Percentiles rank a stretch among this genome's conserved stretches.
Evolutionary conservation across 2,797 vertebrate species (phyloP).

Genomic region (Crenichthys baileyi): DNA sequence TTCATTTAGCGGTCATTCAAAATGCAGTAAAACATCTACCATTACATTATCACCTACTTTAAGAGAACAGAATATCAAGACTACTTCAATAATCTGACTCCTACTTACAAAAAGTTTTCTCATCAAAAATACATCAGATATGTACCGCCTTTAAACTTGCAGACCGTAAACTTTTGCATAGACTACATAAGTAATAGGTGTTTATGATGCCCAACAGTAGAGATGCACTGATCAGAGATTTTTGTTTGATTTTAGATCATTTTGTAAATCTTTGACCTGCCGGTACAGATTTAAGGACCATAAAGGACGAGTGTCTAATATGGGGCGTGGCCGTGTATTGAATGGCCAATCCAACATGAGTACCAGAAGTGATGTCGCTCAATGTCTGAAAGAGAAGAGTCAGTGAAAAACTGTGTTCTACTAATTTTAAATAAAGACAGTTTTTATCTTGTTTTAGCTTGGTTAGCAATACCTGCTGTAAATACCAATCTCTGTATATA

Average conservation of each 20-base stretch:
- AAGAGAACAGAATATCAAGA: conserved; percentile 25
- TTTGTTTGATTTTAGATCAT: neutral
- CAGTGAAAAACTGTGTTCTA: too few species aligned
- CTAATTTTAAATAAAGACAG: neutral
- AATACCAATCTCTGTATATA: neutral
- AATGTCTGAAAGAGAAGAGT: neutral
- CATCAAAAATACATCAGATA: conserved; percentile 21
- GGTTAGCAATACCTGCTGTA: too few species aligned
- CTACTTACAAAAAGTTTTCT: conserved; percentile 22
- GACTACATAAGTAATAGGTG: conserved; percentile 47
- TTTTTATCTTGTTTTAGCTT: neutral
- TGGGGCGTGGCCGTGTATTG: neutral
- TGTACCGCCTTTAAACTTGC: neutral
- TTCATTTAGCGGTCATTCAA: conserved; percentile 74
- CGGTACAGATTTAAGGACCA: too few species aligned
- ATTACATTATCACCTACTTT: conserved; percentile 64
- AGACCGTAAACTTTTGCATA: conserved; percentile 69
- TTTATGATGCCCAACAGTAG: neutral
- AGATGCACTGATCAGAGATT: neutral
- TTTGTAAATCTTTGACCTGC: neutral
- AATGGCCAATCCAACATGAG: too few species aligned
- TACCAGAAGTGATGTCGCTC: neutral
- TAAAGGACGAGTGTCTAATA: neutral
- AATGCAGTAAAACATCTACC: conserved; percentile 73
- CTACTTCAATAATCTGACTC: conserved; percentile 23